Conservation (phyloP, 1,140 invertebrate genomes). For the Delia radicum region DNA sequence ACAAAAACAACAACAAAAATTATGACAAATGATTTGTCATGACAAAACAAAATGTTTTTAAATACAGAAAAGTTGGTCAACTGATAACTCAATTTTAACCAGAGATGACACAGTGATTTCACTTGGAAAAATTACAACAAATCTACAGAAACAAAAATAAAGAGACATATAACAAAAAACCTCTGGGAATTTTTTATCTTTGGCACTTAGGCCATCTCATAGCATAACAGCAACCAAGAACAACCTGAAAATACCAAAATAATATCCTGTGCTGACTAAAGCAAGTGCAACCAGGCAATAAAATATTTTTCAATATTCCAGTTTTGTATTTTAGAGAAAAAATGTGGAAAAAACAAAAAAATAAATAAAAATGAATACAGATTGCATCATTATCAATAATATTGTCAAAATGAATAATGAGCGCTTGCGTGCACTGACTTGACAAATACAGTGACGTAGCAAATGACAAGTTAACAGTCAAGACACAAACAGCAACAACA, state of each 20-base stretch:
- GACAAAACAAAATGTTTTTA: constrained; percentile 14
- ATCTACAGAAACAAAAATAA: background rate
- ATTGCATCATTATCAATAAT: constrained; percentile 24
- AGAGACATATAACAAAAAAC: background rate
- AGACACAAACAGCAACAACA: no score
- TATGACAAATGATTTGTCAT: constrained; percentile 22
- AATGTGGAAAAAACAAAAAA: background rate
- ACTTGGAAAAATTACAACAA: constrained; percentile 21
- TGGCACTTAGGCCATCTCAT: background rate
- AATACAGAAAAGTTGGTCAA: background rate
- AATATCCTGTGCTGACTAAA: background rate
- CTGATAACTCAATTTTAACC: constrained; percentile 21
- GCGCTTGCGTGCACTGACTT: constrained; percentile 26
- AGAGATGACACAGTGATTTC: constrained; percentile 18
- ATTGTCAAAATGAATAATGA: constrained; percentile 55
- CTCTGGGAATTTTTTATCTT: constrained; percentile 10
- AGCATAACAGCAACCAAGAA: background rate
- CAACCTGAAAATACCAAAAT: background rate
- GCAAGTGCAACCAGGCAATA: background rate
- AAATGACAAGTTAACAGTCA: background rate
- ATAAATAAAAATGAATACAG: constrained; percentile 32
- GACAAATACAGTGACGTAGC: constrained; percentile 11
- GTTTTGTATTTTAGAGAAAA: background rate
- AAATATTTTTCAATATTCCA: constrained; percentile 8
- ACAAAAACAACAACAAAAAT: background rate